Conservation (phyloP, 2,888 invertebrate genomes). For the Electrophaes corylata region DNA sequence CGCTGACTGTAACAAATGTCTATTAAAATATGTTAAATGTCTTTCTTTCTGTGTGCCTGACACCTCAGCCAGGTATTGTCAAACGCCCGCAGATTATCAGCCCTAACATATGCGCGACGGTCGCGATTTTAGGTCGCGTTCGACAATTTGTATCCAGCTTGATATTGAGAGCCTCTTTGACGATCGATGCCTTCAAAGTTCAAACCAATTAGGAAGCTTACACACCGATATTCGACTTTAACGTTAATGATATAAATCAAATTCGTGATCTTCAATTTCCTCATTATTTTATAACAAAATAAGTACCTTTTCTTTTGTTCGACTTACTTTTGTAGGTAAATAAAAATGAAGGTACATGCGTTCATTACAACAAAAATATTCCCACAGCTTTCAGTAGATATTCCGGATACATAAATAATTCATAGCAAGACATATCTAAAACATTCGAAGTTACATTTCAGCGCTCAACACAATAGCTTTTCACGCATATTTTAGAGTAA, state of each 20-base stretch:
- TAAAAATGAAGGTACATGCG: too few relatives aligned
- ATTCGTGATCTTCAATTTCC: slow-evolving; percentile 8
- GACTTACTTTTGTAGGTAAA: not conserved
- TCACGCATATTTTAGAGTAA: not conserved
- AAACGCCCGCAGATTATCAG: too few relatives aligned
- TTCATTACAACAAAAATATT: too few relatives aligned
- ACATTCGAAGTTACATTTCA: too few relatives aligned
- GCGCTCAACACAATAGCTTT: not conserved
- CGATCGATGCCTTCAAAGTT: slow-evolving; percentile 41
- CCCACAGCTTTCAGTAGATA: not conserved
- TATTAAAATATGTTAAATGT: too few relatives aligned
- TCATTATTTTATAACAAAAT: slow-evolving; percentile 1
- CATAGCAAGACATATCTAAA: not conserved
- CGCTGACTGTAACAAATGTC: too few relatives aligned
- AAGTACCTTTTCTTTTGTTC: not conserved
- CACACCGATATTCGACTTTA: slow-evolving; percentile 46
- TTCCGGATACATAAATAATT: not conserved
- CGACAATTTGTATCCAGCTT: not conserved
- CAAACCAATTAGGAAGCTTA: slow-evolving; percentile 48
- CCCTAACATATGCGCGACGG: not conserved
- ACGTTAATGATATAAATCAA: slow-evolving; percentile 20
- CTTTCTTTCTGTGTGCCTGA: too few relatives aligned
- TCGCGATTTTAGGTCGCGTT: not conserved
- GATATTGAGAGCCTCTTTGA: slow-evolving; percentile 24
- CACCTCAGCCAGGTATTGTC: too few relatives aligned